Percentiles rank a stretch among this genome's conserved stretches.
Evolutionary conservation across 2,797 vertebrate species (phyloP).

Genomic region (Argentina silus): DNA sequence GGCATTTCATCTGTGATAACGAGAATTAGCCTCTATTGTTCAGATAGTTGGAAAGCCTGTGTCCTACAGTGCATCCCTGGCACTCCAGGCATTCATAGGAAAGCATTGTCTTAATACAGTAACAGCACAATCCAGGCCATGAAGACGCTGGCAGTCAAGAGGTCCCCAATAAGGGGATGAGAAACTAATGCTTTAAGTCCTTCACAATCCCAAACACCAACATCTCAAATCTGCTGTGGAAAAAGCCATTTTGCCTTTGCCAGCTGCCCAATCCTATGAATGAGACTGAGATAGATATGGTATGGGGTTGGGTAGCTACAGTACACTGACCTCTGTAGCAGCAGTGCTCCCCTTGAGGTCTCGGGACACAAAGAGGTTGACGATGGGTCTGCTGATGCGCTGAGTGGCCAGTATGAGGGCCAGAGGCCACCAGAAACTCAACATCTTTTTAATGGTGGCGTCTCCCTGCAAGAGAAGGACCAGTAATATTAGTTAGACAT

Average conservation of each 20-base stretch:
- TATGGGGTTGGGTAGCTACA: background rate
- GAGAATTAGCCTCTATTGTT: constrained; percentile 30
- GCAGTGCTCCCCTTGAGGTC: constrained; percentile 89
- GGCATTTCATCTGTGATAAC: constrained; percentile 54
- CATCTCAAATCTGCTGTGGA: background rate
- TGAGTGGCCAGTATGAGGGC: constrained; percentile 97
- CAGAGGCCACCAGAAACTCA: constrained; percentile 98
- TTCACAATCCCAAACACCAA: background rate
- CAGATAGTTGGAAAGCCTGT: constrained; percentile 14
- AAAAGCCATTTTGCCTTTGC: background rate
- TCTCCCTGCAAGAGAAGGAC: constrained; percentile 82
- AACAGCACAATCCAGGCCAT: background rate
- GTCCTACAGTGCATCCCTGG: too few relatives aligned
- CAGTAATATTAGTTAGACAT: background rate
- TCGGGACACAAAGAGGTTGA: constrained; percentile 98
- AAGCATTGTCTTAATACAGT: background rate
- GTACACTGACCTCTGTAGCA: constrained; percentile 87
- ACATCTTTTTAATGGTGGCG: constrained; percentile 94
- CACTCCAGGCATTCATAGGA: background rate
- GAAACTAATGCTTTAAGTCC: background rate
- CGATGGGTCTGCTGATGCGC: constrained; percentile 95
- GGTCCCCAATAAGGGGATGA: background rate
- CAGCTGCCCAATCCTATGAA: background rate
- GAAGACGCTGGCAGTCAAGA: background rate
- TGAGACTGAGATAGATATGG: background rate